phyloP scores from a whole-genome alignment of 2,797 vertebrate species.

The Xiphophorus birchmanni region DNA sequence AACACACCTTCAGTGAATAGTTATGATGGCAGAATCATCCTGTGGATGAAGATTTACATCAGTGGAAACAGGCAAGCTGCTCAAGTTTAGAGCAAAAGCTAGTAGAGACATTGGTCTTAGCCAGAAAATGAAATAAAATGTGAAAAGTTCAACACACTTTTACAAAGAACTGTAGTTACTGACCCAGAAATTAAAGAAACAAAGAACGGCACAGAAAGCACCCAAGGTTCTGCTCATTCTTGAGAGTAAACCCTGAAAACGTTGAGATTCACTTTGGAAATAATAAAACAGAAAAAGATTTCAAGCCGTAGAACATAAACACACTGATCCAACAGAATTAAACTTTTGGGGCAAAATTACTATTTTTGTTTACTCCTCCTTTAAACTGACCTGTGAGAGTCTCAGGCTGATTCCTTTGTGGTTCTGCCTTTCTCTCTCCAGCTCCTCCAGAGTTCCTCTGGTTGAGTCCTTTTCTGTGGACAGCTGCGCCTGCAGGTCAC shows the following conservation, averaged over 20 bases:
- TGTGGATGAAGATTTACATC: no score
- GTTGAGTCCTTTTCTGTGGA: conserved; percentile 83
- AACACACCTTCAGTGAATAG: neutral
- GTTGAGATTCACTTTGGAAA: neutral
- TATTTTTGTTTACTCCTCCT: neutral
- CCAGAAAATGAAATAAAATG: no score
- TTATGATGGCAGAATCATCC: neutral
- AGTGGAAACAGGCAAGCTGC: no score
- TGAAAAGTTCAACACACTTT: neutral
- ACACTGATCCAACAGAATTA: neutral
- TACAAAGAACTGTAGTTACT: neutral
- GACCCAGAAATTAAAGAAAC: neutral
- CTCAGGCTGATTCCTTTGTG: conserved; percentile 84
- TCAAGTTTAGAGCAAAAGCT: neutral
- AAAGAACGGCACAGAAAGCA: neutral
- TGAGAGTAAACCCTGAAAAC: neutral
- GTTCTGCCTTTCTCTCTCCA: conserved; percentile 84
- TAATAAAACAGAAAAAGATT: neutral
- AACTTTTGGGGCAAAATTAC: neutral
- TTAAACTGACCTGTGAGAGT: conserved; percentile 67
- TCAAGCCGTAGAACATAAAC: neutral
- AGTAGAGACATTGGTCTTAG: neutral
- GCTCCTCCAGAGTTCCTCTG: conserved; percentile 83
- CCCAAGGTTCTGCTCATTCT: neutral
- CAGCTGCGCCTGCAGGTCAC: conserved; percentile 82